phyloP scores from a whole-genome alignment of 2,797 vertebrate species.

The Lithobates pipiens region DNA sequence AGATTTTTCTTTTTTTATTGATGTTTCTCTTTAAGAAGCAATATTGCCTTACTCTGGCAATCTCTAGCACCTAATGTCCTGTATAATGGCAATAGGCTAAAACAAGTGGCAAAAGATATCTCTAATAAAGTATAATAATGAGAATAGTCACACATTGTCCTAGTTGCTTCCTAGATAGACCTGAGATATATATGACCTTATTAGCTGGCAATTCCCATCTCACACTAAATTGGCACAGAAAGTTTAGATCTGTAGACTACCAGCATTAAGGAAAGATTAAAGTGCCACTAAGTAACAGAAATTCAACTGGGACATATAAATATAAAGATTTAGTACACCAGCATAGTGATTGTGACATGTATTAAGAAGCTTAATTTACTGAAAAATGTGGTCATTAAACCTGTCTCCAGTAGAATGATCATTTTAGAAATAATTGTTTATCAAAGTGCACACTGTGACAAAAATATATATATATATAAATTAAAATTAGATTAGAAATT shows the following conservation, averaged over 20 bases:
- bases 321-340: constrained; percentile 3
- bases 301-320: constrained; percentile 28
- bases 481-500: too few relatives aligned
- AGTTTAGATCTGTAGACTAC: constrained; percentile 25
- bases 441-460: too few relatives aligned
- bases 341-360: neutral
- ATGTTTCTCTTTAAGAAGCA: too few relatives aligned
- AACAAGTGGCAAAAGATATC: neutral
- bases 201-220: constrained; percentile 16
- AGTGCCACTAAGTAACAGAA: constrained; percentile 2
- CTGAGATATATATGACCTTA: constrained; percentile 27
- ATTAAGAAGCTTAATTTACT: neutral
- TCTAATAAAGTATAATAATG: constrained; percentile 13
- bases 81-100: neutral
- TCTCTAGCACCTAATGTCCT: neutral
- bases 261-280: constrained; percentile 21
- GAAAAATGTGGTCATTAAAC: constrained; percentile 29
- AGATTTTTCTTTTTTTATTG: too few relatives aligned
- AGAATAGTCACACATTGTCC: constrained; percentile 9
- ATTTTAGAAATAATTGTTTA: too few relatives aligned
- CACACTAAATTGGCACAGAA: neutral
- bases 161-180: constrained; percentile 34
- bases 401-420: neutral
- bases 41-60: neutral
- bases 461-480: too few relatives aligned